phyloP scores from a whole-genome alignment of 2,797 vertebrate species.

The Morelia viridis region DNA sequence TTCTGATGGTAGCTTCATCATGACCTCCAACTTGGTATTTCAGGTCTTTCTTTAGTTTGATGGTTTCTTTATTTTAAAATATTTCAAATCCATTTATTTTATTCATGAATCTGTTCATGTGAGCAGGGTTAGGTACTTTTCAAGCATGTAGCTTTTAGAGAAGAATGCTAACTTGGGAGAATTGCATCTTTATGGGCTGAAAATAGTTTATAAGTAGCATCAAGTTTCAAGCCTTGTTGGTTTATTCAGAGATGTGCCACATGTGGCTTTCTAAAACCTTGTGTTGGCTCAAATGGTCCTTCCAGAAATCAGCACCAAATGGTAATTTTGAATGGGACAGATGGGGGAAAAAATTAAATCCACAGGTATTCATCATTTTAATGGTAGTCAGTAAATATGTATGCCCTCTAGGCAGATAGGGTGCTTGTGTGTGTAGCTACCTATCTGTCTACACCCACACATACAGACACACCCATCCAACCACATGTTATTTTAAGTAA shows the following conservation, averaged over 20 bases:
- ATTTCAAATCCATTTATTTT: not conserved
- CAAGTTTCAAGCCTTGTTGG: conserved; percentile 45
- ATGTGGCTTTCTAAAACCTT: no score
- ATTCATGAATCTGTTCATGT: conserved; percentile 24
- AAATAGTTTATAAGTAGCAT: conserved; percentile 49
- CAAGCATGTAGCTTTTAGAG: not conserved
- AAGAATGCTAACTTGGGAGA: conserved; percentile 38
- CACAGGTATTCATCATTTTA: no score
- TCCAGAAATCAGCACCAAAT: no score
- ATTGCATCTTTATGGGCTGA: not conserved
- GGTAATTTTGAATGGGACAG: no score
- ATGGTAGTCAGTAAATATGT: no score
- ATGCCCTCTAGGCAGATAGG: no score
- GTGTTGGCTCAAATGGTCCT: no score
- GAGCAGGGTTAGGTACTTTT: conserved; percentile 26
- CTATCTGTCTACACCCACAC: no score
- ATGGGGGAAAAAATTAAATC: no score
- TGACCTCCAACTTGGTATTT: not conserved
- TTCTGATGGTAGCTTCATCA: not conserved
- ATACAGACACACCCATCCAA: no score
- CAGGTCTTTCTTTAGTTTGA: conserved; percentile 10
- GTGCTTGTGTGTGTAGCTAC: no score
- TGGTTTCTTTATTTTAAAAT: not conserved
- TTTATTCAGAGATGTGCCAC: conserved; percentile 30
- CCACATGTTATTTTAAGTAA: no score